Evolutionary conservation across 2,888 invertebrate genomes (phyloP), one percentile per base, ranked within the genome.

Genomic region (Dorcus hopei): DNA sequence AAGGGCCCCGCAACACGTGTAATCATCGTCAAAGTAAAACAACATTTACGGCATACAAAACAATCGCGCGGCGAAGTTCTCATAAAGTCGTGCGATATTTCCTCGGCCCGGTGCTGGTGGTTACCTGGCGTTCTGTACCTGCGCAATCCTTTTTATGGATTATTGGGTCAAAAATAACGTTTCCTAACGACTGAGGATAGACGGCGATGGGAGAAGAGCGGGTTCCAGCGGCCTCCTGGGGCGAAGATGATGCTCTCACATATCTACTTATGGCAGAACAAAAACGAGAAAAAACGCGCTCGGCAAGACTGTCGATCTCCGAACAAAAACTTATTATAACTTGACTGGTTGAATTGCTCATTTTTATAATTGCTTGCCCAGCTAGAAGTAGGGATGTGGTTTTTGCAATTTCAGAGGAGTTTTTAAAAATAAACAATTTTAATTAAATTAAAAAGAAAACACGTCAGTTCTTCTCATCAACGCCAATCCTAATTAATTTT

Each of bases 161-260:
- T 71, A 71, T 70, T 69, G 70, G 71, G 70, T 69, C 69, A 72
- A 71, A 72, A 69, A 65, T 64, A 64, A 61, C 64, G 66, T 66
- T 64, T 64, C 57, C 57, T 61, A 58, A 58, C 64, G 59, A 59
- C 19, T 61, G 55, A 43, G 58, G 56, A 47, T 49, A 49, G 56
- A 48, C 52, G 43, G 39, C 51, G 49, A 58, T 62, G 38, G 50
- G 43, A 55, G 26, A 33, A 33, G 58, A 59, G 52, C 43, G 19
- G 43, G 53, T 47, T 59, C 40, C 55, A 58, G 53, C 58, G 64
- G 57, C 61, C 63, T 64, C 67, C 67, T 59, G 52, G 52, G 59
- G 66, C 50, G 57, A 55, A 61, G 58, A 59, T 57, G 57, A 54
- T 62, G 52, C 52, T 47, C 43, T 49, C 52, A 14, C 52, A 58